A percentile compares a stretch with the other conserved stretches of the same genome.
Evolutionary conservation across 2,888 invertebrate genomes (phyloP).

Genomic region (Mesorhabditis spiculigera): DNA sequence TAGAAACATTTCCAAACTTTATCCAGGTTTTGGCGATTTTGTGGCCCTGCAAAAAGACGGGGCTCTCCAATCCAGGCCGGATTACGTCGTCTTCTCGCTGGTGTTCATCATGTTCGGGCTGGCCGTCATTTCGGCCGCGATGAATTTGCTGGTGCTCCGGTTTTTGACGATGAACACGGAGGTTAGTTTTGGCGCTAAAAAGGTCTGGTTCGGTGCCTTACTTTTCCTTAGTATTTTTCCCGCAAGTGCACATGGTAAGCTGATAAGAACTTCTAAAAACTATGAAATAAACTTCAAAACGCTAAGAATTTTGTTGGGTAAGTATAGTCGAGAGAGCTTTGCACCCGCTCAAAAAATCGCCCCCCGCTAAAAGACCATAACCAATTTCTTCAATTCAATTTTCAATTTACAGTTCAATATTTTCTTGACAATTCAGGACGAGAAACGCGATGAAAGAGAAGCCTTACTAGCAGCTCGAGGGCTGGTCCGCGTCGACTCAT

Average conservation of each 20-base stretch:
- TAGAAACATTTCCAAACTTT: not conserved
- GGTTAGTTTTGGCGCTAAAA: constrained; percentile 26
- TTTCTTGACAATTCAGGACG: constrained; percentile 57
- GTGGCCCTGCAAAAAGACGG: constrained; percentile 94
- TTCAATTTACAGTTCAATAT: not conserved
- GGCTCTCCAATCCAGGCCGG: constrained; percentile 86
- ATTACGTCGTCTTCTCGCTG: constrained; percentile 87
- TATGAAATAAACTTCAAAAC: too few relatives aligned
- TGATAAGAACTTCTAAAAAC: too few relatives aligned
- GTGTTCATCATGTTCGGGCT: constrained; percentile 97
- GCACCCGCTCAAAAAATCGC: too few relatives aligned
- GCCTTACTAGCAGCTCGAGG: constrained; percentile 87
- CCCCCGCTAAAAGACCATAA: too few relatives aligned
- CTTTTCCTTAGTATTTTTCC: not conserved
- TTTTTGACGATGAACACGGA: constrained; percentile 98
- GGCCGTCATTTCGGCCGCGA: constrained; percentile 95
- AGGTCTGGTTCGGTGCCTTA: not conserved
- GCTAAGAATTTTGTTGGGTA: too few relatives aligned
- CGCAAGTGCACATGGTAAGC: not conserved
- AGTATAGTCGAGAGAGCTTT: too few relatives aligned
- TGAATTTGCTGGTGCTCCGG: constrained; percentile 88
- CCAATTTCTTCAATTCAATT: too few relatives aligned
- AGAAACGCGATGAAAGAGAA: constrained; percentile 64
- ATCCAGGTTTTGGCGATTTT: constrained; percentile 86
- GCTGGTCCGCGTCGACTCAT: constrained; percentile 92